A percentile compares a stretch with the other conserved stretches of the same genome.
Evolutionary conservation across 2,113 vertebrate species (phyloP).

Genomic region (Perca schrenkii): DNA sequence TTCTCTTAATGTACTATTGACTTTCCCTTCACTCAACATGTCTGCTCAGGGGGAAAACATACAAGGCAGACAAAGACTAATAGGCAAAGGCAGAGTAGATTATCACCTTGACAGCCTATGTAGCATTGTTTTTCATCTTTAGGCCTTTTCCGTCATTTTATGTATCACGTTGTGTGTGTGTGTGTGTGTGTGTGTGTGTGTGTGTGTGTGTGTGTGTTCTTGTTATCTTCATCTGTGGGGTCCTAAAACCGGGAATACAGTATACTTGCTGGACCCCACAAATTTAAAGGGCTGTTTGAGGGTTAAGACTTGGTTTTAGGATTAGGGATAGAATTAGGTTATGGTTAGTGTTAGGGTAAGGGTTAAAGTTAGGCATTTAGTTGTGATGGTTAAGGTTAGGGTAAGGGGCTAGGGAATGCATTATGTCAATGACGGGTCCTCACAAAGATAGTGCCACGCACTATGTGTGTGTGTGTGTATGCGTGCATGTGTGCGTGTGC

Average conservation of each 20-base stretch:
- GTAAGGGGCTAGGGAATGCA: no score
- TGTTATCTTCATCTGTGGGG: no score
- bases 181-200: slow-evolving; percentile 8
- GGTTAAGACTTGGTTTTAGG: no score
- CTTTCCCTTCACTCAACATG: slow-evolving; percentile 44
- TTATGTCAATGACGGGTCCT: no score
- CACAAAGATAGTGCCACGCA: no score
- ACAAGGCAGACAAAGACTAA: slow-evolving; percentile 23
- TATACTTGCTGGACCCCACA: no score
- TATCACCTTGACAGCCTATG: not conserved
- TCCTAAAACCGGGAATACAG: no score
- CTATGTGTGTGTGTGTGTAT: no score
- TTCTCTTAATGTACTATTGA: slow-evolving; percentile 62
- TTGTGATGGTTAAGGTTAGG: no score
- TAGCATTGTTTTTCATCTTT: slow-evolving; percentile 1
- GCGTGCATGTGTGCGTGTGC: not conserved
- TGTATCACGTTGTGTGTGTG: not conserved
- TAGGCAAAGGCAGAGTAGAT: slow-evolving; percentile 16
- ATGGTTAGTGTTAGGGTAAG: no score
- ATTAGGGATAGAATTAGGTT: not conserved
- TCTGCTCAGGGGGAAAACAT: slow-evolving; percentile 24
- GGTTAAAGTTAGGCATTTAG: no score
- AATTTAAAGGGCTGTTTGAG: no score
- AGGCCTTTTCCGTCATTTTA: slow-evolving; percentile 8
- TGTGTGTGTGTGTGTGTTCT: slow-evolving; percentile 9